These are phyloP conservation scores for Lepidurus packardi DNA, from an alignment of 1,140 invertebrate species.

Conservation along the genomic window DNA sequence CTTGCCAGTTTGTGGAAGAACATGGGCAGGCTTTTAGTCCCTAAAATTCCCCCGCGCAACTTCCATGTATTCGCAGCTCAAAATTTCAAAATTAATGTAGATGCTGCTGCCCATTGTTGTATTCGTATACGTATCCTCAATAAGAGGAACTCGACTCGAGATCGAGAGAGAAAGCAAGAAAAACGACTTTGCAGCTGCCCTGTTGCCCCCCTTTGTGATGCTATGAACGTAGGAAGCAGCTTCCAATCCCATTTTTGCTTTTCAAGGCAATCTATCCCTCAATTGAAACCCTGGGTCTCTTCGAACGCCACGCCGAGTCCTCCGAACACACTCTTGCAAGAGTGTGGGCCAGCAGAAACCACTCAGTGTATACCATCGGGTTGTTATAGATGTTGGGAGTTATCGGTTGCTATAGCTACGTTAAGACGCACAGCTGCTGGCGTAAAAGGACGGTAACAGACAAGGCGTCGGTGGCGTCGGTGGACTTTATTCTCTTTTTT, in stretches of 20 bases:
- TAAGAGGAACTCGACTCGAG: not conserved
- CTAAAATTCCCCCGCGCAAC: not conserved
- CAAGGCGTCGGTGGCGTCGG: conserved; percentile 17
- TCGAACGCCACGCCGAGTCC: not conserved
- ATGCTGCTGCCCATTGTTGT: not conserved
- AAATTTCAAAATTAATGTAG: not conserved
- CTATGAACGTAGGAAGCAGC: not conserved
- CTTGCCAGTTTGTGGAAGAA: not conserved
- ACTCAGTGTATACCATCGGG: not conserved
- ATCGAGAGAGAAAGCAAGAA: not conserved
- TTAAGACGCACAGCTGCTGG: conserved; percentile 20
- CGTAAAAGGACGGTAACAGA: conserved; percentile 17
- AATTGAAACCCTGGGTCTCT: not conserved
- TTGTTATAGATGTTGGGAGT: not conserved
- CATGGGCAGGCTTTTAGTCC: not conserved
- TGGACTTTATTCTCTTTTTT: not conserved
- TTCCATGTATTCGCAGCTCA: not conserved
- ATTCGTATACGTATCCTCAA: not conserved
- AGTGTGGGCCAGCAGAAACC: not conserved
- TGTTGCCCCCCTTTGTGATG: not conserved
- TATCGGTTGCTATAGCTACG: conserved; percentile 18
- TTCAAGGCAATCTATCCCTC: conserved; percentile 19
- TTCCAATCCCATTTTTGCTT: not conserved
- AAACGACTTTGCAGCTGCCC: not conserved
- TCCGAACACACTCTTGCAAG: not conserved